Evolutionary conservation across 2,888 invertebrate species (phyloP).

Genomic region (Volucella bombylans): DNA sequence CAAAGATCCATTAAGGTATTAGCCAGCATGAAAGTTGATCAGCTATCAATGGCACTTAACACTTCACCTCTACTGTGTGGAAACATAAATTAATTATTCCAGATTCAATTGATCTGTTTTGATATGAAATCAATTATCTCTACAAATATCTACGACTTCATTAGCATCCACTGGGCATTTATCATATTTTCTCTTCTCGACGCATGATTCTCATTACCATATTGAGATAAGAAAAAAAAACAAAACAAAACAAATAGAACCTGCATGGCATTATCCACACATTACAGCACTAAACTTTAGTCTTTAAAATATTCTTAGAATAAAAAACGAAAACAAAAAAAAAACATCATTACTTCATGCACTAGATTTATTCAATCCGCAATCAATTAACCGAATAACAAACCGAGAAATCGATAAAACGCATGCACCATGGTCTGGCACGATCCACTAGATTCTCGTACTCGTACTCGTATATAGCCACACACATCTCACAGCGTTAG

Average conservation of each 20-base stretch:
- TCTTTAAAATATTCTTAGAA: too few relatives aligned
- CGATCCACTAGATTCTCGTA: background rate
- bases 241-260: background rate
- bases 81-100: conserved; percentile 46
- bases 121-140: conserved; percentile 41
- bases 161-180: conserved; percentile 56
- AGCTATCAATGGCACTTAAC: background rate
- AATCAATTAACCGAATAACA: conserved; percentile 66
- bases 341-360: background rate
- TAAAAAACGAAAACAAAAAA: too few relatives aligned
- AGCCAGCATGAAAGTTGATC: background rate
- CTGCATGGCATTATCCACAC: conserved; percentile 1
- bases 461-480: too few relatives aligned
- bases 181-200: conserved; percentile 39
- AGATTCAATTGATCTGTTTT: conserved; percentile 8
- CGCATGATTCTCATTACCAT: conserved; percentile 36
- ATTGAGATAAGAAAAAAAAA: conserved; percentile 20
- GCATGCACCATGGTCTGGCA: conserved; percentile 48
- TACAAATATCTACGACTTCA: conserved; percentile 52
- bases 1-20: too few relatives aligned
- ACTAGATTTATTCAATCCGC: conserved; percentile 30
- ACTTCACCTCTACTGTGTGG: conserved; percentile 23
- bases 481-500: conserved; percentile 20
- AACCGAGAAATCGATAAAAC: conserved; percentile 68
- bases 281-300: too few relatives aligned